Evolutionary conservation across 2,888 invertebrate species (phyloP).

Genomic region (Drosophila falleni): DNA sequence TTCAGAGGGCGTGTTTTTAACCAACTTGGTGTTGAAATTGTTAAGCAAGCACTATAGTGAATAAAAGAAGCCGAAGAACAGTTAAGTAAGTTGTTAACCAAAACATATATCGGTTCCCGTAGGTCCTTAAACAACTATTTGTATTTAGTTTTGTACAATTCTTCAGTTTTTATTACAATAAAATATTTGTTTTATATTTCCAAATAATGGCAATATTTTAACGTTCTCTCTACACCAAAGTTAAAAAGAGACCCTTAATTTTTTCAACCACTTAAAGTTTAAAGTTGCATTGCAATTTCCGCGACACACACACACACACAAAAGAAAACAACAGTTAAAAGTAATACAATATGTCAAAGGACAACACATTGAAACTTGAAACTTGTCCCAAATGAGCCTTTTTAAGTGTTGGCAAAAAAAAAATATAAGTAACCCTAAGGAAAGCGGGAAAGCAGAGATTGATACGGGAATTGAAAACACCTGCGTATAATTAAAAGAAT

Average conservation of each 20-base stretch:
- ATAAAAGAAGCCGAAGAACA: neutral
- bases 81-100: neutral
- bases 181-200: no score
- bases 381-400: conserved; percentile 43
- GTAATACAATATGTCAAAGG: conserved; percentile 65
- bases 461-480: conserved; percentile 44
- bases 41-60: conserved; percentile 13
- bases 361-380: conserved; percentile 68
- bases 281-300: conserved; percentile 58
- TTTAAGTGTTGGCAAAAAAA: conserved; percentile 23
- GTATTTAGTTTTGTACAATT: neutral
- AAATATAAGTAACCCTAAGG: conserved; percentile 2
- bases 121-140: neutral
- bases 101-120: no score
- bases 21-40: conserved; percentile 19
- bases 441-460: neutral
- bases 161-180: neutral
- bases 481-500: conserved; percentile 73
- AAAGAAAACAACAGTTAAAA: conserved; percentile 20
- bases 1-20: conserved; percentile 7
- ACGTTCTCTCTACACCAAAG: no score
- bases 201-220: no score
- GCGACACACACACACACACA: conserved; percentile 13
- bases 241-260: neutral
- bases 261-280: conserved; percentile 2